These are phyloP conservation scores for Heteromyza rotundicornis DNA, from an alignment of 2,888 invertebrate species.

Conservation along the genomic window DNA sequence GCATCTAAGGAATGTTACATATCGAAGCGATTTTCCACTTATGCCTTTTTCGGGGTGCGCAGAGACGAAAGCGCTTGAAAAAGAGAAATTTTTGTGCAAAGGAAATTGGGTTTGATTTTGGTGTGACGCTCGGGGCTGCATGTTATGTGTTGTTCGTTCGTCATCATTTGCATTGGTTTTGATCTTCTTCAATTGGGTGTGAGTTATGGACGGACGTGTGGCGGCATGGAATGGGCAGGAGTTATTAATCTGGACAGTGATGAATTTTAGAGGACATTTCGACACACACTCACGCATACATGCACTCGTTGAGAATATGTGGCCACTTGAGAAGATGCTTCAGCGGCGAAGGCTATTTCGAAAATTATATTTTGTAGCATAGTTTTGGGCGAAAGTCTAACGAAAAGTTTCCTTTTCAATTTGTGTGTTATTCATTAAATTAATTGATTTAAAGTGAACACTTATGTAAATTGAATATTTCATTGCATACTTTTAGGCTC, in stretches of 20 bases:
- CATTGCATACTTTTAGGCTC: too few species aligned
- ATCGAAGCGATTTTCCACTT: slow-evolving; percentile 58
- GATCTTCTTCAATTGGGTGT: slow-evolving; percentile 27
- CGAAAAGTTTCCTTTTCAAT: too few species aligned
- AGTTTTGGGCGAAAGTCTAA: slow-evolving; percentile 26
- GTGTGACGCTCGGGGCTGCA: slow-evolving; percentile 7
- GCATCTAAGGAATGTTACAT: slow-evolving; percentile 49
- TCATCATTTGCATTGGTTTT: slow-evolving; percentile 23
- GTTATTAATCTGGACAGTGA: slow-evolving; percentile 27
- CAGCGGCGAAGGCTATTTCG: background rate
- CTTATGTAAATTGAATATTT: too few species aligned
- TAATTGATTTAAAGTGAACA: too few species aligned
- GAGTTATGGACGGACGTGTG: too few species aligned
- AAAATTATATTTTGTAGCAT: background rate
- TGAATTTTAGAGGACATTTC: slow-evolving; percentile 15
- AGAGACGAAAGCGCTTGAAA: too few species aligned
- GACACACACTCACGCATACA: too few species aligned
- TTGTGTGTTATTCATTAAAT: too few species aligned
- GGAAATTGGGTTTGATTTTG: slow-evolving; percentile 51
- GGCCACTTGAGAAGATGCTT: background rate
- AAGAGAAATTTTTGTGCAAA: slow-evolving; percentile 41
- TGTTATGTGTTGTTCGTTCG: slow-evolving; percentile 7
- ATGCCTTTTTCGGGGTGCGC: slow-evolving; percentile 42
- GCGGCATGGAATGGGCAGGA: too few species aligned
- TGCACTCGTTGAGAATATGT: too few species aligned